Evolutionary conservation across 2,113 vertebrate genomes (phyloP).

Genomic region (Myotis brandtii): DNA sequence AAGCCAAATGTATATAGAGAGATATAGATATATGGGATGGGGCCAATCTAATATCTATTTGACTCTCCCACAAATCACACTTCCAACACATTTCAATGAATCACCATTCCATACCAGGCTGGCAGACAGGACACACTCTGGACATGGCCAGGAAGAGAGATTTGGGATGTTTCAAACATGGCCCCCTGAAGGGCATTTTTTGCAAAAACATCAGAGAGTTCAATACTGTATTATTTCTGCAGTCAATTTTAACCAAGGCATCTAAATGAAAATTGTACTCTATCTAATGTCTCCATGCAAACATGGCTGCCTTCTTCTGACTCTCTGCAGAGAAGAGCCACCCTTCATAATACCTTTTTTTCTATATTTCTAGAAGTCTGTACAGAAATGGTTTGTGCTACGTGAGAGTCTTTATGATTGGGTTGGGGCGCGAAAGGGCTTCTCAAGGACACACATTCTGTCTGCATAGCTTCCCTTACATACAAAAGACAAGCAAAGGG

Average conservation of each 20-base stretch:
- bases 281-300: background rate
- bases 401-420: background rate
- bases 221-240: background rate
- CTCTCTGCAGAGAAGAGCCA: background rate
- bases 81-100: conserved; percentile 59
- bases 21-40: conserved; percentile 67
- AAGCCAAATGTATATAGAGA: conserved; percentile 66
- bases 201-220: background rate
- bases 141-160: conserved; percentile 36
- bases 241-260: background rate
- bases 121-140: conserved; percentile 36
- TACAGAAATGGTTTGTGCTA: background rate
- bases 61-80: conserved; percentile 66
- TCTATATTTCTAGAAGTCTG: background rate
- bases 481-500: background rate
- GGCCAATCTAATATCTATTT: conserved; percentile 70
- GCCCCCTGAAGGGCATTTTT: background rate
- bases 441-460: background rate
- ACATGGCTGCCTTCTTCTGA: background rate
- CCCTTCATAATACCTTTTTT: background rate
- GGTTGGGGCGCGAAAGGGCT: background rate
- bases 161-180: conserved; percentile 45
- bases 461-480: background rate
- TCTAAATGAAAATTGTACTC: background rate
- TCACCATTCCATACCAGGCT: background rate